Conservation (phyloP, 2,113 vertebrate genomes). For the Cynocephalus volans region DNA sequence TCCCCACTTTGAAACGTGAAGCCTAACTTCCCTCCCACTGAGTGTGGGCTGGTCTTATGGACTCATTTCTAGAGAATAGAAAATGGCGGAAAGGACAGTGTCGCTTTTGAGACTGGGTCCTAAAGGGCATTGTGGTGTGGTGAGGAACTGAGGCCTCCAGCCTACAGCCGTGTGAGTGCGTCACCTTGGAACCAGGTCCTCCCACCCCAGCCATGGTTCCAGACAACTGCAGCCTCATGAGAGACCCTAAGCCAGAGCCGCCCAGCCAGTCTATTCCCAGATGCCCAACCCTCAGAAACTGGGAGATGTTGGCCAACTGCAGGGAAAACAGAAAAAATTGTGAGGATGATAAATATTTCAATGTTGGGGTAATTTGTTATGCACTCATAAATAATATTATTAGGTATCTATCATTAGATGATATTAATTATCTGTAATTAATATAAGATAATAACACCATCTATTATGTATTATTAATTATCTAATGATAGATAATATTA, state of each 20-base stretch:
- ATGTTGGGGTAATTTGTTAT: not conserved
- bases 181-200: not conserved
- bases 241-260: not conserved
- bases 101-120: not conserved
- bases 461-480: no score
- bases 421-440: no score
- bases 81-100: not conserved
- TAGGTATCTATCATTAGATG: no score
- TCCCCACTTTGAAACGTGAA: not conserved
- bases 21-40: not conserved
- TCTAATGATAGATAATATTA: no score
- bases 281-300: no score
- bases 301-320: not conserved
- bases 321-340: no score
- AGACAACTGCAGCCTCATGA: not conserved
- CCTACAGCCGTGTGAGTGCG: fast-evolving
- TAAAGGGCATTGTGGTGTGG: not conserved
- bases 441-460: no score
- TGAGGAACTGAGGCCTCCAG: not conserved
- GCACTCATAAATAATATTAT: no score
- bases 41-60: no score
- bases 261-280: fast-evolving
- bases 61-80: not conserved
- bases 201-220: fast-evolving
- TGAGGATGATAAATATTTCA: no score